These are phyloP conservation scores for Pao palembangensis DNA, from an alignment of 2,113 vertebrate genomes.

Conservation along the genomic window DNA sequence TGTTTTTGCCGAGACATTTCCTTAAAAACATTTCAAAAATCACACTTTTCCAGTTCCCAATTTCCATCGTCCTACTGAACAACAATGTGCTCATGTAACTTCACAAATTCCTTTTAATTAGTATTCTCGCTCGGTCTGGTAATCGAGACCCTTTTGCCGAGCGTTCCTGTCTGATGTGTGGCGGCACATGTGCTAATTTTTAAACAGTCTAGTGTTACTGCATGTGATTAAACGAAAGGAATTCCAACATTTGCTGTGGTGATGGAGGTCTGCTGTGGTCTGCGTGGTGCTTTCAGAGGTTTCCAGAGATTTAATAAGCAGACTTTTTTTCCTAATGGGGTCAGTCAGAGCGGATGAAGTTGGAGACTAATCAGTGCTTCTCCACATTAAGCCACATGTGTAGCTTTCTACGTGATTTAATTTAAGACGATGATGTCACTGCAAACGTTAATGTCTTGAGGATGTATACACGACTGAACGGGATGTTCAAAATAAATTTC, in stretches of 20 bases:
- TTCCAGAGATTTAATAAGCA: not conserved
- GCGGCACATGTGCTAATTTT: not conserved
- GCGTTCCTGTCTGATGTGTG: not conserved
- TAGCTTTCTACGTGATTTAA: too few relatives aligned
- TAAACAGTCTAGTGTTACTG: conserved; percentile 1
- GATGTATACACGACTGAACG: not conserved
- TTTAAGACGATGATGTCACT: too few relatives aligned
- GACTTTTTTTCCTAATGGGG: too few relatives aligned
- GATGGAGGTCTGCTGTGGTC: not conserved
- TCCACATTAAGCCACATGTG: too few relatives aligned
- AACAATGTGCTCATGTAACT: not conserved
- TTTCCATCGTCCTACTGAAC: too few relatives aligned
- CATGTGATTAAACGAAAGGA: conserved; percentile 2
- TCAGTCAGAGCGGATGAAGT: too few relatives aligned
- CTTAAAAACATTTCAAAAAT: too few relatives aligned
- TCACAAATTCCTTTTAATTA: not conserved
- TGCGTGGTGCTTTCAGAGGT: not conserved
- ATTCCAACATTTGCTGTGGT: not conserved
- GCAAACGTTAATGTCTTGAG: too few relatives aligned
- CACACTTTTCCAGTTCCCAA: too few relatives aligned
- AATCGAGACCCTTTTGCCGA: not conserved
- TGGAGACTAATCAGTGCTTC: too few relatives aligned
- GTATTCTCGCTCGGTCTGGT: not conserved
- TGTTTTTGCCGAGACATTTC: too few relatives aligned
- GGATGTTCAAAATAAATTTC: not conserved